phyloP scores from a whole-genome alignment of 2,888 invertebrate species.

The Drepana falcataria region DNA sequence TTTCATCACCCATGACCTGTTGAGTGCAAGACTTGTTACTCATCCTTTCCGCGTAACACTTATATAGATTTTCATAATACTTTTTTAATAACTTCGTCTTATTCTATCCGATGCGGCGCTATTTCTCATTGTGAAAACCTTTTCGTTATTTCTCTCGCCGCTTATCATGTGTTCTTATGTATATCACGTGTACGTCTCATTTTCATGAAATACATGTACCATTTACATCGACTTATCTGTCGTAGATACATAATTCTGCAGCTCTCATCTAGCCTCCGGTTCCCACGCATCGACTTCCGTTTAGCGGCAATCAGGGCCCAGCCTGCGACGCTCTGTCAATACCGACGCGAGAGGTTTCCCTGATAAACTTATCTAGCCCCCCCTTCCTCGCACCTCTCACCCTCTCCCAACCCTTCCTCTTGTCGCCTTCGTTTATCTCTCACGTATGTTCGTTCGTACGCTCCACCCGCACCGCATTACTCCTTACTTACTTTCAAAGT shows the following conservation, averaged over 20 bases:
- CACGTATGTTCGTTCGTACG: slow-evolving; percentile 57
- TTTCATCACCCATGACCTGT: slow-evolving; percentile 74
- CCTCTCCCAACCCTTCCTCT: slow-evolving; percentile 30
- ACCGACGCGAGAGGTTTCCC: slow-evolving; percentile 73
- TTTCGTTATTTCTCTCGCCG: not conserved
- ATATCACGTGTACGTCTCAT: not conserved
- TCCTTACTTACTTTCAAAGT: slow-evolving; percentile 26
- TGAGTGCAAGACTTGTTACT: slow-evolving; percentile 67
- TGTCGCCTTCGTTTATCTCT: slow-evolving; percentile 65
- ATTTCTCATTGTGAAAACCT: not conserved
- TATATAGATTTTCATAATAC: slow-evolving; percentile 28
- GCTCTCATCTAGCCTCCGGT: slow-evolving; percentile 55
- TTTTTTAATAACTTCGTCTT: slow-evolving; percentile 11
- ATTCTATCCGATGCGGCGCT: no score
- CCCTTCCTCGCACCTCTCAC: slow-evolving; percentile 29
- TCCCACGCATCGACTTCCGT: slow-evolving; percentile 65
- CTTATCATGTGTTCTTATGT: no score
- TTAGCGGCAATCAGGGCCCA: slow-evolving; percentile 72
- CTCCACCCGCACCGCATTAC: slow-evolving; percentile 50
- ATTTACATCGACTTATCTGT: slow-evolving; percentile 37
- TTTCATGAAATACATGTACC: not conserved
- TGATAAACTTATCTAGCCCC: slow-evolving; percentile 74
- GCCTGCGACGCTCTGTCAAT: slow-evolving; percentile 75
- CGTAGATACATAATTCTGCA: slow-evolving; percentile 46
- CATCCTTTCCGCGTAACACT: slow-evolving; percentile 50